A percentile compares a stretch with the other conserved stretches of the same genome.
phyloP scores from a whole-genome alignment of 2,888 invertebrate genomes.

The Monochamus alternatus region DNA sequence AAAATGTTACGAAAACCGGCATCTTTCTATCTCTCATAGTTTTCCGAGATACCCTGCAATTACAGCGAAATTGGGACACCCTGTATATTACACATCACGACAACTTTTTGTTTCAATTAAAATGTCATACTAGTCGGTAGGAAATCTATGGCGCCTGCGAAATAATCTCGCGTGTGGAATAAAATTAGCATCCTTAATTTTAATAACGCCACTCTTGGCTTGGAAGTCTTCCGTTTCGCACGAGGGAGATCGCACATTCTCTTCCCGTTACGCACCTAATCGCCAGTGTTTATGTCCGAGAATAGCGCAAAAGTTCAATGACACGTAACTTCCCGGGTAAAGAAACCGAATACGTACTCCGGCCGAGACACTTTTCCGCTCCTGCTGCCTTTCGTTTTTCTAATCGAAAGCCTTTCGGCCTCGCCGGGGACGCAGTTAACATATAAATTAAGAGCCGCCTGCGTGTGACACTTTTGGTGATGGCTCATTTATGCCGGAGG shows the following conservation, averaged over 20 bases:
- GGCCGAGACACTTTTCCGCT: constrained; percentile 30
- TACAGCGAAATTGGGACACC: too few species aligned
- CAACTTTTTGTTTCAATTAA: too few species aligned
- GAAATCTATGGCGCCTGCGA: background rate
- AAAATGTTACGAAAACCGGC: too few species aligned
- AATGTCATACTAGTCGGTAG: too few species aligned
- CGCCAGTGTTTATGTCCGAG: constrained; percentile 20
- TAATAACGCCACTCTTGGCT: background rate
- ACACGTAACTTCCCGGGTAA: constrained; percentile 30
- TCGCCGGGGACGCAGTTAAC: constrained; percentile 31
- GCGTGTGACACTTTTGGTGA: constrained; percentile 56
- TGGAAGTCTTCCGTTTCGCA: background rate
- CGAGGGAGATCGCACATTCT: constrained; percentile 5
- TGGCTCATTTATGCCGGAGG: constrained; percentile 53
- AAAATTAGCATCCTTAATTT: constrained; percentile 4
- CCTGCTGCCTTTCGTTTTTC: constrained; percentile 20
- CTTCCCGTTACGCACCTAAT: constrained; percentile 27
- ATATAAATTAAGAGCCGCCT: constrained; percentile 48
- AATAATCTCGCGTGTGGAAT: constrained; percentile 7
- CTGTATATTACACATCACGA: too few species aligned
- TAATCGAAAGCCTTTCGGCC: constrained; percentile 21
- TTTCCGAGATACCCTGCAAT: too few species aligned
- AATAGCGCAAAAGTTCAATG: constrained; percentile 26
- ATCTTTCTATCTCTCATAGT: too few species aligned
- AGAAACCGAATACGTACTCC: constrained; percentile 25